Evolutionary conservation across 2,113 vertebrate genomes (phyloP).

Genomic region (Heptranchias perlo): DNA sequence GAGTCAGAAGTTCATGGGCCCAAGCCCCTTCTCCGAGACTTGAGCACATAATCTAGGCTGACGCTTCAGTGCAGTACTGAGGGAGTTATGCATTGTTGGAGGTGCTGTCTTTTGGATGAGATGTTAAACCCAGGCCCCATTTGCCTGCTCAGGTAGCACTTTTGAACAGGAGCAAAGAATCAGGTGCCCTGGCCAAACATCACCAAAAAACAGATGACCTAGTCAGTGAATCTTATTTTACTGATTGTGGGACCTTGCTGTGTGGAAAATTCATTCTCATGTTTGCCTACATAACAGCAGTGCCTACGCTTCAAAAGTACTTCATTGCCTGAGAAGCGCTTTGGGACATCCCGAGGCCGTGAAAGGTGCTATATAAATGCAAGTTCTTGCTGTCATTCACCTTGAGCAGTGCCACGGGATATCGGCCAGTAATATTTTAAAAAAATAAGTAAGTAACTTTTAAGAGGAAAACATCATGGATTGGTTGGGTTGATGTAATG

Average conservation of each 20-base stretch:
- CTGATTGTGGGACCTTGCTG: not conserved
- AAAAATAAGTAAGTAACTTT: not conserved
- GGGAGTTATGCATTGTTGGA: not conserved
- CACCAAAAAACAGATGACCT: not conserved
- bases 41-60: not conserved
- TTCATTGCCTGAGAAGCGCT: not conserved
- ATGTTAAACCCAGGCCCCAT: not conserved
- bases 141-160: not conserved
- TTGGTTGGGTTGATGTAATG: not conserved
- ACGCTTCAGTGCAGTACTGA: not conserved
- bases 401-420: not conserved
- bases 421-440: not conserved
- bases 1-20: not conserved
- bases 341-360: not conserved
- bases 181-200: not conserved
- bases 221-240: not conserved
- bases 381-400: not conserved
- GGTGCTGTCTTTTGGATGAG: not conserved
- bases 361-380: not conserved
- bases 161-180: not conserved
- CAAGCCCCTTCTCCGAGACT: not conserved
- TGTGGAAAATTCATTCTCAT: not conserved
- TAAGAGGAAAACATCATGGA: not conserved
- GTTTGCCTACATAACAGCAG: not conserved
- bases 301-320: not conserved